Base-by-base conservation (phyloP, 2,113 vertebrate genomes). In the Thalassoma bifasciatum region DNA sequence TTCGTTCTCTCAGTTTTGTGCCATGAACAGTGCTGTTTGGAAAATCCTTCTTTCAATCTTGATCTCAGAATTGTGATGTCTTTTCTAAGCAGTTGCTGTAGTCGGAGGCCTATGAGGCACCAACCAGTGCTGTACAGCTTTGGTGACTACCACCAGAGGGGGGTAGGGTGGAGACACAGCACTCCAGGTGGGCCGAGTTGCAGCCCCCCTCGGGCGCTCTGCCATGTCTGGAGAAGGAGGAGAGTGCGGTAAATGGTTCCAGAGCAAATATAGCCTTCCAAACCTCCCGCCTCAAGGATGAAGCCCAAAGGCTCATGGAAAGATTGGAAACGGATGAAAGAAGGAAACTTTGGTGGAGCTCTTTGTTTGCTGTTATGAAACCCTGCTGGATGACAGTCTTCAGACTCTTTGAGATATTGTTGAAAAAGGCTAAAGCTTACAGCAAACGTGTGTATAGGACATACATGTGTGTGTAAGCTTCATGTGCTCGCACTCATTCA, bases 281-380 rank as follows among this genome's bases (percentile, higher is more conserved):
- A 91, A 66, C 78, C 63, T 82, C 66, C 70, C n/a, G 81, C 91
- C 90, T 79, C 24, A 7, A 77, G 92, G 76, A 77, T 16, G 50
- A 19, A 68, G 83, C 89, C 86, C 30, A 24, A 36, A 79, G 89
- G 85, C 75, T 61, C 64, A 74, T 49, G 19, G 63, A 62, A 74
- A 80, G 86, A 91, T 89, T 92, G 86, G 83, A 89, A 90, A 78
- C 88, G 90, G 82, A 91, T 92, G 88, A 91, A 88, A 88, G 83
- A 88, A 73, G 75, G 44, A 75, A 81, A 82, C 60, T 63, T 71
- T 73, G 86, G 77, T 77, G 86, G 75, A 64, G 85, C 77, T 77
- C 50, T 53, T 30, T 63, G 49, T 62, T 85, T 61, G n/a, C 63
- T 83, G 14, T 88, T 73, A 81, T 73, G 67, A 87, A 89, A 88